Evolutionary conservation across 1,140 invertebrate species (phyloP), one percentile per base, ranked within the genome.

Genomic region (Spodoptera frugiperda): DNA sequence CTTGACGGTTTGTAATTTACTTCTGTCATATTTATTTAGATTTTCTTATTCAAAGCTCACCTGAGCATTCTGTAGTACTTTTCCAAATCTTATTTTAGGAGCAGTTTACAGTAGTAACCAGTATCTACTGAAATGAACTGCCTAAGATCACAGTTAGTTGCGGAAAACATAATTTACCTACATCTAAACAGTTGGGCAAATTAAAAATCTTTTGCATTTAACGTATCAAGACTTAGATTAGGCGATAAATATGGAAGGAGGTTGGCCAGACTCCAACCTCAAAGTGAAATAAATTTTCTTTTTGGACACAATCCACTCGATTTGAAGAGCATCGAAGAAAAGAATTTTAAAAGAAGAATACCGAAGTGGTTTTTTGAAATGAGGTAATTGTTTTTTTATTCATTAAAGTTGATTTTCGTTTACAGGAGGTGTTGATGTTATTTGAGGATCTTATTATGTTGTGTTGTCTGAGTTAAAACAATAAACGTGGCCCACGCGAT

Each of bases 231-330:
- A 79, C 73, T 82, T 78, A 87, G 83, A 87, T 86, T 84, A 86
- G 80, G 82, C 82, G 78, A 84, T 87, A 89, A 83, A 85, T 84
- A 86, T 78, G 83, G 82, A 81, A 85, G 68, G 65, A 65, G 54
- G 82, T 33, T 92, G 89, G 90, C 90, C 17, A 61, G 73, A 72
- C n/a, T 88, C 90, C 90, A 91, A 88, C 71, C 79, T 77, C 78
- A 79, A 83, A 84, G 78, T 68, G 78, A 85, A 85, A 87, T 83
- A 83, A 82, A 82, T 78, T 84, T 78, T 77, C 74, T 78, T 79
- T 72, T 73, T 73, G 71, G 44, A 73, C 44, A 75, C 17, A 54
- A 75, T 53, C 59, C 59, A 75, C 49, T 19, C 12, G 14, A 53
- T 25, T 51, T 75, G 30, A 65, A 75, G 48, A 53, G 57, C 25